Conservation (phyloP, 2,797 vertebrate species). For the Paratrypauchen microcephalus region DNA sequence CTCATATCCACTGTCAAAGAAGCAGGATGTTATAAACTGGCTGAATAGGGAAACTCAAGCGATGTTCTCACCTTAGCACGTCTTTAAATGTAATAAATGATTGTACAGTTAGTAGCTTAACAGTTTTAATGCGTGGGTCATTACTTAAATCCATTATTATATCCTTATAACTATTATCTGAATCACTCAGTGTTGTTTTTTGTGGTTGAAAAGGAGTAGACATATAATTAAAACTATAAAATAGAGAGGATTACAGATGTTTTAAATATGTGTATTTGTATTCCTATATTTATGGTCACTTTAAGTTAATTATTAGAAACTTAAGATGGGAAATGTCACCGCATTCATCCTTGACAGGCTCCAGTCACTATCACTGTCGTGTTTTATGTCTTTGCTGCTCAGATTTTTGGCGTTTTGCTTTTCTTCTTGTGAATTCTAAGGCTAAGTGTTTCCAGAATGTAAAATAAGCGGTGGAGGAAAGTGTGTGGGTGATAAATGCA, state of each 20-base stretch:
- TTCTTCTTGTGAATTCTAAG: neutral
- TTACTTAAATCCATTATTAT: neutral
- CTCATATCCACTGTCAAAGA: neutral
- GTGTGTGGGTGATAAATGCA: accelerated
- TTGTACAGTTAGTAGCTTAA: neutral
- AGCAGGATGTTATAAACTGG: too few species aligned
- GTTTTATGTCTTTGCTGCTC: neutral
- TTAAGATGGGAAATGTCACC: neutral
- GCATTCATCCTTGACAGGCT: neutral
- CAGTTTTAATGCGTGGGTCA: neutral
- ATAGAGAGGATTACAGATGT: neutral
- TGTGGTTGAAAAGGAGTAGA: too few species aligned
- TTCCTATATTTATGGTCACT: neutral
- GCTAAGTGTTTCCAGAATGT: neutral
- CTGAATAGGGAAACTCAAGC: too few species aligned
- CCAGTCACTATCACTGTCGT: neutral
- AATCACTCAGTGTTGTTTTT: too few species aligned
- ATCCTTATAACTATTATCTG: neutral
- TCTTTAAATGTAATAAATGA: neutral
- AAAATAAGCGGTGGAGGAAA: neutral
- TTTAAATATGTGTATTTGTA: too few species aligned
- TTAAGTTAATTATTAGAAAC: neutral
- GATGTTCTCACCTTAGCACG: too few species aligned
- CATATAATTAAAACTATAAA: neutral
- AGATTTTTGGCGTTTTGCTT: neutral